phyloP scores from a whole-genome alignment of 1,140 invertebrate species.

The Euura lappo region DNA sequence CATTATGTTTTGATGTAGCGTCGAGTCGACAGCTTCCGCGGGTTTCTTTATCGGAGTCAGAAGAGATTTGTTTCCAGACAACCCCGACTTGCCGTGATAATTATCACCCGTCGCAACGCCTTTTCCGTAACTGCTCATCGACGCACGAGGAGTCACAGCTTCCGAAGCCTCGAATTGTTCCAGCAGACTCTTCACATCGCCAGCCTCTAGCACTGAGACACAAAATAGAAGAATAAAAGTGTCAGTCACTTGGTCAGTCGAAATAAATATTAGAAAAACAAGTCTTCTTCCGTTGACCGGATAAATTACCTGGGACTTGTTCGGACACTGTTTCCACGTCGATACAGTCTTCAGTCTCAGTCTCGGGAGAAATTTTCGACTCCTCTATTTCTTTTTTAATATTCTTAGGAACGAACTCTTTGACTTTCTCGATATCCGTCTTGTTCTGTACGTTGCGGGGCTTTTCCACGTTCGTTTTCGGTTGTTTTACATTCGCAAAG shows the following conservation, averaged over 20 bases:
- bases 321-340: conserved; percentile 38
- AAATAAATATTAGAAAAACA: not conserved
- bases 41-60: conserved; percentile 31
- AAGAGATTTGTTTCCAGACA: conserved; percentile 24
- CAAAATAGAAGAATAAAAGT: conserved; percentile 1
- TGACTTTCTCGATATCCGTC: not conserved
- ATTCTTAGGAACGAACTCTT: not conserved
- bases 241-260: too few relatives aligned
- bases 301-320: conserved; percentile 38
- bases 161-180: conserved; percentile 65
- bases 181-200: conserved; percentile 60
- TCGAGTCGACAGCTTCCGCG: conserved; percentile 26
- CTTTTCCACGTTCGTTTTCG: not conserved
- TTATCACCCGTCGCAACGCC: not conserved
- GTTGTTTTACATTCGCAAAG: not conserved
- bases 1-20: conserved; percentile 50
- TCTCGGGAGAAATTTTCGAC: conserved; percentile 7
- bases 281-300: not conserved
- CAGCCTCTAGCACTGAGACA: conserved; percentile 58
- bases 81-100: not conserved
- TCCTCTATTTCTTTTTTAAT: conserved; percentile 19
- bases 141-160: conserved; percentile 27
- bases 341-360: conserved; percentile 32
- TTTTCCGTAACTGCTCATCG: not conserved
- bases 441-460: not conserved